phyloP scores from a whole-genome alignment of 64 coral and sea anemone genomes.

The Acropora tenuis region DNA sequence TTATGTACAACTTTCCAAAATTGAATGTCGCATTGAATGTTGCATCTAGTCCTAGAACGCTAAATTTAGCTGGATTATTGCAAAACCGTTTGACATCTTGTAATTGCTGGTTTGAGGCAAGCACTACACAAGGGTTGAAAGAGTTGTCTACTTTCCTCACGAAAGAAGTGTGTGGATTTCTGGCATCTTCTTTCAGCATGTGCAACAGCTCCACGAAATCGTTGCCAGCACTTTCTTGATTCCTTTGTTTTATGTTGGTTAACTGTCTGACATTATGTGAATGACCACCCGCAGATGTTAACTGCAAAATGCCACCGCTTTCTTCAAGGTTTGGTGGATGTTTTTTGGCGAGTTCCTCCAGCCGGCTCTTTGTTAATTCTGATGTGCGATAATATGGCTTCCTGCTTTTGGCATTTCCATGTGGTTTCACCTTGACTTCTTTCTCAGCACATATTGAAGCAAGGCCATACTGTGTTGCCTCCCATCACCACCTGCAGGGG shows the following conservation, averaged over 20 bases:
- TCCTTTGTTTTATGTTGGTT: slow-evolving; percentile 52
- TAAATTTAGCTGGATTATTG: slow-evolving; percentile 61
- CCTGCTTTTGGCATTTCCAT: slow-evolving; percentile 62
- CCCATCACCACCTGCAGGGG: slow-evolving; percentile 45
- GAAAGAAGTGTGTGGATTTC: slow-evolving; percentile 67
- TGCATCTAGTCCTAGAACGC: slow-evolving; percentile 65
- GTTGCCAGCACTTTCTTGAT: slow-evolving; percentile 56
- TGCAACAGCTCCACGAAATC: slow-evolving; percentile 49
- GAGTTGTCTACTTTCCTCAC: slow-evolving; percentile 61
- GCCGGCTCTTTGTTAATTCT: slow-evolving; percentile 17
- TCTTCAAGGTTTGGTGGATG: slow-evolving; percentile 66
- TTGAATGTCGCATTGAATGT: slow-evolving; percentile 83
- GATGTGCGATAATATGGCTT: slow-evolving; percentile 65
- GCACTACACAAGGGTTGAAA: slow-evolving; percentile 57
- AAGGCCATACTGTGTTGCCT: slow-evolving; percentile 43
- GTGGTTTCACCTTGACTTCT: slow-evolving; percentile 54
- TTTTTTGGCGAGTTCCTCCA: slow-evolving; percentile 34
- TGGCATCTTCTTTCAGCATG: slow-evolving; percentile 65
- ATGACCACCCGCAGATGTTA: slow-evolving; percentile 51
- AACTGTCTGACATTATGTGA: slow-evolving; percentile 58
- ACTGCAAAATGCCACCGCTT: slow-evolving; percentile 40
- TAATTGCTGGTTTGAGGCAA: slow-evolving; percentile 69
- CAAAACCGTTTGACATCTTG: slow-evolving; percentile 73
- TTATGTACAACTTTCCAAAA: slow-evolving; percentile 56
- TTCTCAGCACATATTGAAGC: slow-evolving; percentile 70